Evolutionary conservation across 2,888 invertebrate species (phyloP).

Genomic region (Limenitis camilla): DNA sequence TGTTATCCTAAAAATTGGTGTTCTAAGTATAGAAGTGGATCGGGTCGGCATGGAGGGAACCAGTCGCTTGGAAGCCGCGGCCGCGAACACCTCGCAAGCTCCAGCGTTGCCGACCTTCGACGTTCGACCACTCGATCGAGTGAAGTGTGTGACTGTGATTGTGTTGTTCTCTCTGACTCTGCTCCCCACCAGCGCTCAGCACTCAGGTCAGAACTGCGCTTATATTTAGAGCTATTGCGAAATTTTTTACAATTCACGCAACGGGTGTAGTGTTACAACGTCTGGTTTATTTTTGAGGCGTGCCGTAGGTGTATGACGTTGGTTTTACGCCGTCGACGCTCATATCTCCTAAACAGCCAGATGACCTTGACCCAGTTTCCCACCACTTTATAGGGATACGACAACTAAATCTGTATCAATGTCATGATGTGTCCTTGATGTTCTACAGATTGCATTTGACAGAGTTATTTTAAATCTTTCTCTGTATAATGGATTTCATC

Average conservation of each 20-base stretch:
- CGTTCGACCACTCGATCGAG: slow-evolving; percentile 67
- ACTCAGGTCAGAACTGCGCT: slow-evolving; percentile 27
- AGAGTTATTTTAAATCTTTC: too few species aligned
- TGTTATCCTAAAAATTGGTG: slow-evolving; percentile 45
- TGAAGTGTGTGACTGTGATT: slow-evolving; percentile 71
- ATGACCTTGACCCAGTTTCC: slow-evolving; percentile 63
- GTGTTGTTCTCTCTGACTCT: slow-evolving; percentile 53
- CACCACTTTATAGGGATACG: slow-evolving; percentile 5
- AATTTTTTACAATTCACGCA: slow-evolving; percentile 24
- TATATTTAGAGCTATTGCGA: slow-evolving; percentile 23
- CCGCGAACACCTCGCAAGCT: slow-evolving; percentile 65
- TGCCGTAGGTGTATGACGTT: slow-evolving; percentile 48
- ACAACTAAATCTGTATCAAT: slow-evolving; percentile 11
- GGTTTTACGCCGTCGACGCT: slow-evolving; percentile 26
- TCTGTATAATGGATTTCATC: too few species aligned
- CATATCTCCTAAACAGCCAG: slow-evolving; percentile 27
- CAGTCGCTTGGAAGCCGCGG: slow-evolving; percentile 71
- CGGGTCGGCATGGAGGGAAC: slow-evolving; percentile 37
- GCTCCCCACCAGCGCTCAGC: slow-evolving; percentile 25
- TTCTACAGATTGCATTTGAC: background rate
- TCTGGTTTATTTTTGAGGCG: slow-evolving; percentile 60
- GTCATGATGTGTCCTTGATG: slow-evolving; percentile 12
- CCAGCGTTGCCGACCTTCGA: slow-evolving; percentile 63
- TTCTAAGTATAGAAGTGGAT: slow-evolving; percentile 58
- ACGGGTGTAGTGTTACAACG: slow-evolving; percentile 65